A percentile compares a stretch with the other conserved stretches of the same genome.
Conservation (phyloP, 2,888 invertebrate species). For the Hirtodrosophila duncani region DNA sequence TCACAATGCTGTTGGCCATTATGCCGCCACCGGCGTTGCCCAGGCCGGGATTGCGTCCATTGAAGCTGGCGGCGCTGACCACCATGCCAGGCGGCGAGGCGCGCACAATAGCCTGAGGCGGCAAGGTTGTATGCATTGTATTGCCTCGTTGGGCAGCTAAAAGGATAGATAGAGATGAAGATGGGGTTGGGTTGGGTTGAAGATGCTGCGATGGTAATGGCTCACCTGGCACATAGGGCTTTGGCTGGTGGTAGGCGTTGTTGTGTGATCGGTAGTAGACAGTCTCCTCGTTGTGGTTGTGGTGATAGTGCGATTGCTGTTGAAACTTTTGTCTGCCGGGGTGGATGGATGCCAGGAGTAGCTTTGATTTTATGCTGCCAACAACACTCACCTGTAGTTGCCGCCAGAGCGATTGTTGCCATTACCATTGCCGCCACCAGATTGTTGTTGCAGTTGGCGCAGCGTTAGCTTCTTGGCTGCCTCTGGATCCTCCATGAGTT, state of each 20-base stretch:
- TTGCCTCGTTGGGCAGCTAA: conserved; percentile 73
- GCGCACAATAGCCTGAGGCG: conserved; percentile 72
- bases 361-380: background rate
- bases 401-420: conserved; percentile 59
- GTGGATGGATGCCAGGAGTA: background rate
- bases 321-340: conserved; percentile 71
- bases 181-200: background rate
- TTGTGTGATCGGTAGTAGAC: conserved; percentile 76
- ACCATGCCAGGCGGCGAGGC: conserved; percentile 74
- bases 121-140: conserved; percentile 73
- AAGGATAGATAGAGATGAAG: background rate
- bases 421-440: conserved; percentile 47
- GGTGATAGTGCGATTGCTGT: conserved; percentile 75
- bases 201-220: too few relatives aligned
- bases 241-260: conserved; percentile 74
- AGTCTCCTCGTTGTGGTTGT: conserved; percentile 76
- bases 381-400: conserved; percentile 52
- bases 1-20: conserved; percentile 63
- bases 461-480: conserved; percentile 75
- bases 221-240: conserved; percentile 76
- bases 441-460: conserved; percentile 73
- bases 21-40: conserved; percentile 59
- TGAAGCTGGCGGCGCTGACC: conserved; percentile 70
- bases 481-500: conserved; percentile 80
- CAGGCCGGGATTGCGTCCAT: conserved; percentile 71